Percentiles rank a stretch among this genome's conserved stretches.
phyloP scores from a whole-genome alignment of 1,140 invertebrate species.

The Drosophila ambigua region DNA sequence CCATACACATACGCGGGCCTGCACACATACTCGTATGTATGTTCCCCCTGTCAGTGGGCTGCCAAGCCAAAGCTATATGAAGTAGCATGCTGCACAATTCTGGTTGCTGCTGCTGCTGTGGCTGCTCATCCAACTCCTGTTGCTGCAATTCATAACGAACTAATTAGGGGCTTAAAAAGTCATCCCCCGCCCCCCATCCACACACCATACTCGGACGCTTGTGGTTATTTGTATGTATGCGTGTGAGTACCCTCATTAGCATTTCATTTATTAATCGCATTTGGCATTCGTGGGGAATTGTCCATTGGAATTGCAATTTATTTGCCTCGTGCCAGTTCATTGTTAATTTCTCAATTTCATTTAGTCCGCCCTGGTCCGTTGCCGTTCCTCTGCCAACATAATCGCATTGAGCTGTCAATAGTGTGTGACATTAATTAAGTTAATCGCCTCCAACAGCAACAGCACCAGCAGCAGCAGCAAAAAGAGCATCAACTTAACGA shows the following conservation, averaged over 20 bases:
- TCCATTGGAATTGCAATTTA: slow-evolving; percentile 72
- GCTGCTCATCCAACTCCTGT: slow-evolving; percentile 14
- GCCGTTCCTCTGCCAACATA: slow-evolving; percentile 67
- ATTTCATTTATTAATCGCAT: slow-evolving; percentile 65
- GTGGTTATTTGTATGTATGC: slow-evolving; percentile 4
- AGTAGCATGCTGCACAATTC: slow-evolving; percentile 28
- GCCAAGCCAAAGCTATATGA: slow-evolving; percentile 3
- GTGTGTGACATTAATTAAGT: slow-evolving; percentile 82
- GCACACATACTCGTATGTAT: slow-evolving; percentile 4
- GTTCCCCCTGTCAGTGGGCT: slow-evolving; percentile 2
- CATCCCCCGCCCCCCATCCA: slow-evolving; percentile 7
- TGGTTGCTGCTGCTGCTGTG: slow-evolving; percentile 29
- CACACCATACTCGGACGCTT: slow-evolving; percentile 3
- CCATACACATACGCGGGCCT: background rate
- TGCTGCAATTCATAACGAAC: slow-evolving; percentile 63
- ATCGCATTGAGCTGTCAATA: slow-evolving; percentile 81
- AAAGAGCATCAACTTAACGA: slow-evolving; percentile 3
- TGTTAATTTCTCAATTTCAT: slow-evolving; percentile 69
- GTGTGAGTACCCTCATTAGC: slow-evolving; percentile 48
- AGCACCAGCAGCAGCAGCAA: background rate
- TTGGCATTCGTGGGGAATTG: slow-evolving; percentile 47
- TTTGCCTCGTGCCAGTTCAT: slow-evolving; percentile 51
- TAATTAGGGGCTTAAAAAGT: slow-evolving; percentile 74
- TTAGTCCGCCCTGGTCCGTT: slow-evolving; percentile 33
- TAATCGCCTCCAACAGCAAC: slow-evolving; percentile 62